phyloP scores from a whole-genome alignment of 2,797 vertebrate genomes.

The Chromis chromis region DNA sequence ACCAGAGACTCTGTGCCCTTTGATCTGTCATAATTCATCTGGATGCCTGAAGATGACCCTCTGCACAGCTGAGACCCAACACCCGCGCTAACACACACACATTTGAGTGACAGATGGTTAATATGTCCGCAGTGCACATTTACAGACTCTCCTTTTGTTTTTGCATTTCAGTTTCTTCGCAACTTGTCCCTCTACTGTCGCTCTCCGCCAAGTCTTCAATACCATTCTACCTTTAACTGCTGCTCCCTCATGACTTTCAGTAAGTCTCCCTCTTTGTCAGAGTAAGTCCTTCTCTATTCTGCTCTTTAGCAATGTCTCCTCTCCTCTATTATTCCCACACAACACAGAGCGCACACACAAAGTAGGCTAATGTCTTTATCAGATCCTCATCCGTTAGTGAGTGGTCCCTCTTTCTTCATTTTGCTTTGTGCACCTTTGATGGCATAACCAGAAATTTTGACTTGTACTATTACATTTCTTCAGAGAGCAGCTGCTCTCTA shows the following conservation, averaged over 20 bases:
- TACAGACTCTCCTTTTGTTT: constrained; percentile 9
- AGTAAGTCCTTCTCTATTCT: constrained; percentile 9
- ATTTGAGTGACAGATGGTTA: constrained; percentile 43
- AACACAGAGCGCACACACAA: constrained; percentile 13
- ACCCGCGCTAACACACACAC: background rate
- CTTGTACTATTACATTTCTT: background rate
- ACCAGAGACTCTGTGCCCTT: constrained; percentile 40
- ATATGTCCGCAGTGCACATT: constrained; percentile 10
- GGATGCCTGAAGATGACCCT: constrained; percentile 55
- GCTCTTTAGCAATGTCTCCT: constrained; percentile 1
- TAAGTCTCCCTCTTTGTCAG: constrained; percentile 40
- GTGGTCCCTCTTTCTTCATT: constrained; percentile 20
- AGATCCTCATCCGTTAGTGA: constrained; percentile 27
- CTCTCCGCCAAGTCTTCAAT: constrained; percentile 22
- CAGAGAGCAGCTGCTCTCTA: background rate
- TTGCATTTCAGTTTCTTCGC: constrained; percentile 5
- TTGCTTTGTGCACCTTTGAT: constrained; percentile 34
- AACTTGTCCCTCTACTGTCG: background rate
- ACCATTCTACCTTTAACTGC: constrained; percentile 32
- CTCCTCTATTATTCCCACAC: constrained; percentile 26
- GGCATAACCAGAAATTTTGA: constrained; percentile 13
- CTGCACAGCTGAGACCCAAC: constrained; percentile 52
- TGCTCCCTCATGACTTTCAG: constrained; percentile 24
- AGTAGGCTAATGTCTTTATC: constrained; percentile 51
- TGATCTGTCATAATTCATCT: constrained; percentile 54